phyloP scores from a whole-genome alignment of 1,140 invertebrate species.

The Lamellibrachia luymesi region DNA sequence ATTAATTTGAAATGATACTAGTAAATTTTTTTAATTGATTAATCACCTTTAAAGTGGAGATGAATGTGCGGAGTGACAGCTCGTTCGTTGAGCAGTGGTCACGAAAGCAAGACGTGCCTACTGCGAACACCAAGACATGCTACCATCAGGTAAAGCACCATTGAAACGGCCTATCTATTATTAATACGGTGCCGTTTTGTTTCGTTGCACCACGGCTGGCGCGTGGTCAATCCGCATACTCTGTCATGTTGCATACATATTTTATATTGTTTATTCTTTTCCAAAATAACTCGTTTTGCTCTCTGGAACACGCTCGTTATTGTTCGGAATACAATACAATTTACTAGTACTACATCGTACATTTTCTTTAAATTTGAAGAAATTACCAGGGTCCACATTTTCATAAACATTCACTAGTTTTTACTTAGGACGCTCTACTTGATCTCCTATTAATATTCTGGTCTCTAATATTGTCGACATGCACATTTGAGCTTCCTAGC shows the following conservation, averaged over 20 bases:
- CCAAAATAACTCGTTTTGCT: neutral
- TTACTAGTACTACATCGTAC: neutral
- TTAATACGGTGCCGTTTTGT: slow-evolving; percentile 1
- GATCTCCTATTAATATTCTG: too few species aligned
- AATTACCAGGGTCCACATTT: neutral
- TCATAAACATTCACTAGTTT: neutral
- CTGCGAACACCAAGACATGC: neutral
- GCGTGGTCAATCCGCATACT: neutral
- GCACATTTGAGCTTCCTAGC: neutral
- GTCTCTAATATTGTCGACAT: neutral
- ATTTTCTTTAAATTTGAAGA: neutral
- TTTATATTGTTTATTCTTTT: neutral
- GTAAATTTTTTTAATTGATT: too few species aligned
- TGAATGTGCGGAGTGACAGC: neutral
- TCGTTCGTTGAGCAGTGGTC: neutral
- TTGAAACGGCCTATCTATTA: neutral
- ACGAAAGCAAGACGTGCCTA: neutral
- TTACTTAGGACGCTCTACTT: neutral
- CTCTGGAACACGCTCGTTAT: neutral
- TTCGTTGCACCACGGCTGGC: neutral
- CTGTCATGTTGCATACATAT: neutral
- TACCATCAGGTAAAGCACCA: neutral
- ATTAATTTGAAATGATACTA: too few species aligned
- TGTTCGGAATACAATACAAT: neutral
- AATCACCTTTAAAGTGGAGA: too few species aligned